phyloP scores from a whole-genome alignment of 2,797 vertebrate species.

The Sylvilagus floridanus region DNA sequence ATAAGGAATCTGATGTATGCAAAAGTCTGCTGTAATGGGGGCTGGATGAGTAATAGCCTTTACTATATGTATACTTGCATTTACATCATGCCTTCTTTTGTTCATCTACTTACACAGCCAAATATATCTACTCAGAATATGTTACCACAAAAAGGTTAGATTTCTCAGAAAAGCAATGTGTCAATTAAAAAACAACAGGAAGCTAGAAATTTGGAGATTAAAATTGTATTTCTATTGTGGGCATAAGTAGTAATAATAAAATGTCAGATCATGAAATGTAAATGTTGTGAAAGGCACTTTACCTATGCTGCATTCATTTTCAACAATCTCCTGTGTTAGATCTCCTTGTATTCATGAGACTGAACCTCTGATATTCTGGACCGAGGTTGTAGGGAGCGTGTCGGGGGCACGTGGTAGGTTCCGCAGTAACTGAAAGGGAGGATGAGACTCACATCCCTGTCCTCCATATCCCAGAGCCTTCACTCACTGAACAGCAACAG shows the following conservation, averaged over 20 bases:
- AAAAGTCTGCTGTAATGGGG: not conserved
- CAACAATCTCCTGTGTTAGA: not conserved
- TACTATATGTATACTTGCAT: rapidly evolving
- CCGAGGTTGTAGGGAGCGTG: too few relatives aligned
- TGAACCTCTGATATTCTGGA: not conserved
- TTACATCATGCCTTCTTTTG: rapidly evolving
- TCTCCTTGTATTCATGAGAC: not conserved
- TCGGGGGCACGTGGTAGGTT: too few relatives aligned
- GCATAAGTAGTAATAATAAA: not conserved
- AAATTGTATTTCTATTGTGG: not conserved
- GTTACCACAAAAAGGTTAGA: not conserved
- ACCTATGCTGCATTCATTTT: not conserved
- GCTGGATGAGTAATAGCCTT: not conserved
- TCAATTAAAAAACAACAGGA: not conserved
- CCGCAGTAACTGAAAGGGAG: rapidly evolving
- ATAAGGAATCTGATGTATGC: rapidly evolving
- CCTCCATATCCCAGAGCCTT: not conserved
- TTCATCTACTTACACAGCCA: too few relatives aligned
- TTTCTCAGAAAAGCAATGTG: not conserved
- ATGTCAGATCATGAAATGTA: not conserved
- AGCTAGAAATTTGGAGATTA: not conserved
- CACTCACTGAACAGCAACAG: rapidly evolving
- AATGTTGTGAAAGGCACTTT: not conserved
- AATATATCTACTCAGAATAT: not conserved
- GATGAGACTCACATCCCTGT: not conserved